These are phyloP conservation scores for Copsychus sechellarum DNA, from an alignment of 2,113 vertebrate species.

Conservation along the genomic window DNA sequence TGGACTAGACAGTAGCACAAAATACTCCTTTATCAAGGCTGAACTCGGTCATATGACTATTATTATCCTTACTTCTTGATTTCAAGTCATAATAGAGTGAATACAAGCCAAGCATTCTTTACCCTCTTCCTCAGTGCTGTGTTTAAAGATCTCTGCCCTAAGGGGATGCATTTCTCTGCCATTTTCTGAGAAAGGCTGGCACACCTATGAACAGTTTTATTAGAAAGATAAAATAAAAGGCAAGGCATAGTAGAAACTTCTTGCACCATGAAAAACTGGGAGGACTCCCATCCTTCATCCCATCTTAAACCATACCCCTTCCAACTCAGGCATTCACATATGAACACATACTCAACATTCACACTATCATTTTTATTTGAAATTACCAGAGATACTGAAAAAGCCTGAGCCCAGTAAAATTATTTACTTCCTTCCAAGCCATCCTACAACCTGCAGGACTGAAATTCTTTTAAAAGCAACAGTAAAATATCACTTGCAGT, in stretches of 20 bases:
- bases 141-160: neutral
- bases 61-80: neutral
- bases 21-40: neutral
- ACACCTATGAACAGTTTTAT: neutral
- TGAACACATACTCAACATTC: neutral
- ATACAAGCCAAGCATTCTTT: neutral
- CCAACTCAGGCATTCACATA: neutral
- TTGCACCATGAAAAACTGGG: neutral
- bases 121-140: neutral
- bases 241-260: neutral
- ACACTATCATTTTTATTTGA: neutral
- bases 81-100: neutral
- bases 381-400: neutral
- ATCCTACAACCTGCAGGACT: neutral
- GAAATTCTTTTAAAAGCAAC: neutral
- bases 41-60: neutral
- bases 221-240: neutral
- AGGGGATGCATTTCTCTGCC: neutral
- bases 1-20: neutral
- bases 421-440: neutral
- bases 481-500: neutral
- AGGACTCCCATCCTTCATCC: neutral
- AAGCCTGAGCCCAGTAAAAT: neutral
- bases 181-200: neutral
- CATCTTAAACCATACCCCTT: neutral